These are phyloP conservation scores for Coregonus clupeaformis DNA, from an alignment of 2,113 vertebrate genomes.

Conservation along the genomic window DNA sequence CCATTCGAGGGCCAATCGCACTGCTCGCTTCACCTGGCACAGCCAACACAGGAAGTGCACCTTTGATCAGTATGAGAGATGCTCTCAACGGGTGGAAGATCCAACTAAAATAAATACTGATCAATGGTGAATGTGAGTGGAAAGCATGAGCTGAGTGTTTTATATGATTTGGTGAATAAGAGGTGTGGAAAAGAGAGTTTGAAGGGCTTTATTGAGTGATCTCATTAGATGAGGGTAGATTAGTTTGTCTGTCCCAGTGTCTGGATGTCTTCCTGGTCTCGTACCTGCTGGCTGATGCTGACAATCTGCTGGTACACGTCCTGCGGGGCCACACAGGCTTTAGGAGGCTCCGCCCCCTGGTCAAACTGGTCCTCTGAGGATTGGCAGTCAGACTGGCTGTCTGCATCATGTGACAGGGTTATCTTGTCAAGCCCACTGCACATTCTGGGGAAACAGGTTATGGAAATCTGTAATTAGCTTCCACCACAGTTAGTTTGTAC, in stretches of 20 bases:
- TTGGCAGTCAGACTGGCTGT: conserved; percentile 24
- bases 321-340: not conserved
- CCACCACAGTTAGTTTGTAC: not conserved
- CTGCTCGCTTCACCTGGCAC: conserved; percentile 29
- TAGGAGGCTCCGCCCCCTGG: conserved; percentile 16
- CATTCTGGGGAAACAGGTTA: conserved; percentile 16
- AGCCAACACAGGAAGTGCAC: conserved; percentile 16
- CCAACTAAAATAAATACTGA: conserved; percentile 2
- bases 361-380: conserved; percentile 1
- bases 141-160: not conserved
- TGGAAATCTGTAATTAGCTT: not conserved
- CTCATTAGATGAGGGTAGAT: not conserved
- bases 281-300: conserved; percentile 40
- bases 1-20: conserved; percentile 6
- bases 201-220: not conserved
- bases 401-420: conserved; percentile 16
- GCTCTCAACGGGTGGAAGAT: not conserved
- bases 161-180: not conserved
- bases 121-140: not conserved
- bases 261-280: not conserved
- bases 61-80: conserved; percentile 8
- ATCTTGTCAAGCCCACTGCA: conserved; percentile 26
- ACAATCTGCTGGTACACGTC: conserved; percentile 14
- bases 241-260: not conserved
- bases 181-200: not conserved